Evolutionary conservation across 1,140 invertebrate genomes (phyloP).

Genomic region (Ditylenchus dipsaci): DNA sequence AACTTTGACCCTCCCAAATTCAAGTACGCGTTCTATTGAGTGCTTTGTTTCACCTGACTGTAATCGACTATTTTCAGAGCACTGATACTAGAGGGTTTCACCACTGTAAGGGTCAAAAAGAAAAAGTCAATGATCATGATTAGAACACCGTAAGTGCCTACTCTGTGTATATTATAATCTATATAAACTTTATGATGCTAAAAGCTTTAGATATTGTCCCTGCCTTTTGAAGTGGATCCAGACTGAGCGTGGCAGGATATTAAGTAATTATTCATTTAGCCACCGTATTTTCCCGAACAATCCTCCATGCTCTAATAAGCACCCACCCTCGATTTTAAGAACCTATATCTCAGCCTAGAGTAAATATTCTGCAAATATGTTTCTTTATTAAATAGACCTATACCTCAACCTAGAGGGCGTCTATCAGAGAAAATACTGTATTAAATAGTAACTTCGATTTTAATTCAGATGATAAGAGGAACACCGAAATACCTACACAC

Average conservation of each 20-base stretch:
- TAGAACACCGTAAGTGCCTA: constrained; percentile 41
- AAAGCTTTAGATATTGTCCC: constrained; percentile 22
- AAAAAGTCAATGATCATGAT: constrained; percentile 34
- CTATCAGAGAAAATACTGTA: too few relatives aligned
- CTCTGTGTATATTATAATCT: too few relatives aligned
- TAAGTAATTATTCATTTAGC: background rate
- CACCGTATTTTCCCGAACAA: too few relatives aligned
- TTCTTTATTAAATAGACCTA: too few relatives aligned
- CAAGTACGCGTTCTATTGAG: background rate
- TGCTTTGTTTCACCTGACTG: too few relatives aligned
- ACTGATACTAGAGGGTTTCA: constrained; percentile 12
- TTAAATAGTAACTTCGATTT: too few relatives aligned
- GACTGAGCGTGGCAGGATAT: constrained; percentile 16
- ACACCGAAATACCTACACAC: constrained; percentile 27
- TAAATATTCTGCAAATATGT: too few relatives aligned
- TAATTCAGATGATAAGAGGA: constrained; percentile 38
- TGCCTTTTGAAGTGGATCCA: constrained; percentile 43
- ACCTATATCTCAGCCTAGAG: too few relatives aligned
- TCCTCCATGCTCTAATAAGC: background rate
- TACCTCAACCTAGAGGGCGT: too few relatives aligned
- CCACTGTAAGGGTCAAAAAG: constrained; percentile 22
- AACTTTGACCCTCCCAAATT: constrained; percentile 11
- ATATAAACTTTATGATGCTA: too few relatives aligned
- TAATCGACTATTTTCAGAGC: background rate
- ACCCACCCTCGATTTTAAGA: too few relatives aligned